Conservation (phyloP, 2,113 vertebrate genomes). For the Probosciger aterrimus region DNA sequence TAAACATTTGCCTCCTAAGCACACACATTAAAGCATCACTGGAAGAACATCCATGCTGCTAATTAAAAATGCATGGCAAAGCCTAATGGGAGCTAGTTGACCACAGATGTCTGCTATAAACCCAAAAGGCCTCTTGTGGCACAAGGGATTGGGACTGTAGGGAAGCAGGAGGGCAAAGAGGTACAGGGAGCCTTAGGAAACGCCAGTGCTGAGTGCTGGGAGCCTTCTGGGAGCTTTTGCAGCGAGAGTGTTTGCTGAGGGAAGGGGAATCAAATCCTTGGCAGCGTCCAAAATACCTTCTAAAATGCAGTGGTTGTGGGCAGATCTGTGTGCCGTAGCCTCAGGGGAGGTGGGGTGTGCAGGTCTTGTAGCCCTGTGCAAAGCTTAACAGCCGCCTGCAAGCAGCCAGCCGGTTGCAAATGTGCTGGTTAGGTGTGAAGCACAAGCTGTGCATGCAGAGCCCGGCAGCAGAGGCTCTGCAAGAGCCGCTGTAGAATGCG, state of each 20-base stretch:
- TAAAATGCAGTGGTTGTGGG: neutral
- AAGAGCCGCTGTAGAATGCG: neutral
- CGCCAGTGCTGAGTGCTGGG: neutral
- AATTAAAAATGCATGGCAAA: neutral
- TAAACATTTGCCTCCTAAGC: neutral
- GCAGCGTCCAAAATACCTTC: neutral
- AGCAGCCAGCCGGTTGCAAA: neutral
- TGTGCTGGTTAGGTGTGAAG: fast-evolving
- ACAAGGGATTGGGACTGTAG: neutral
- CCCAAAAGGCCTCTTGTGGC: neutral
- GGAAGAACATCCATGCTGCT: neutral
- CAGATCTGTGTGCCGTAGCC: neutral
- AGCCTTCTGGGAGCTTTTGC: neutral
- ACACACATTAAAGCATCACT: neutral
- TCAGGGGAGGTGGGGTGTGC: no score
- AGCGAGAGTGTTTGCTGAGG: neutral
- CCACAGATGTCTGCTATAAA: neutral
- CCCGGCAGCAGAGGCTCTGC: neutral
- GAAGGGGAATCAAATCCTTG: neutral
- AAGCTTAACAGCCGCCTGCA: neutral
- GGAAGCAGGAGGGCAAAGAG: neutral
- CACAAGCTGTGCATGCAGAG: fast-evolving
- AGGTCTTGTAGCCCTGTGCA: neutral
- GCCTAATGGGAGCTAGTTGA: neutral
- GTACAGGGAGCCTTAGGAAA: neutral